A percentile compares a stretch with the other conserved stretches of the same genome.
phyloP scores from a whole-genome alignment of 2,797 vertebrate genomes.

The Pseudochirops cupreus region DNA sequence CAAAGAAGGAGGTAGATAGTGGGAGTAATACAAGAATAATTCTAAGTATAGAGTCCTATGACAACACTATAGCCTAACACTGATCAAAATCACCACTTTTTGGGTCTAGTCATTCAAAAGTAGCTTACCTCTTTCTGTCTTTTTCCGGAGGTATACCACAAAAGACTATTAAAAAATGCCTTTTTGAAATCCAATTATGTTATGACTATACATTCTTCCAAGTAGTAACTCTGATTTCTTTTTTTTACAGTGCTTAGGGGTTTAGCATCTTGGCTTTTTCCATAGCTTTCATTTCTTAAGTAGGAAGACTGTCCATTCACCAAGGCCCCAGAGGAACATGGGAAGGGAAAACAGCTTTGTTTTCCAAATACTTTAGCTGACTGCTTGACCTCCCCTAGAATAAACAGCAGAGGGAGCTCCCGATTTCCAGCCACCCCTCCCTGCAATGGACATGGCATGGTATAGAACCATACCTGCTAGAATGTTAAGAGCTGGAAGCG shows the following conservation, averaged over 20 bases:
- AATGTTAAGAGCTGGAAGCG: neutral
- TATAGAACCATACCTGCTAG: neutral
- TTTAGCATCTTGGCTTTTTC: neutral
- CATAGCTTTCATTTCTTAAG: neutral
- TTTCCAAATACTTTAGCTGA: neutral
- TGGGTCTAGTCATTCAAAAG: neutral
- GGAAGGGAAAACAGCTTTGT: neutral
- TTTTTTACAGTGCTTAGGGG: neutral
- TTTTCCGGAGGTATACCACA: neutral
- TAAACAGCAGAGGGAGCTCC: constrained; percentile 23
- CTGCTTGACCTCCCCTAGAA: neutral
- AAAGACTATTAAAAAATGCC: neutral
- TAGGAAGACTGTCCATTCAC: neutral
- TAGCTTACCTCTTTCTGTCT: neutral
- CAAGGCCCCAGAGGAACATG: neutral
- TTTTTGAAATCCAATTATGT: neutral
- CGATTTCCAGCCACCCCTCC: neutral
- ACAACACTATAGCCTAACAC: neutral
- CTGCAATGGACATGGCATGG: neutral
- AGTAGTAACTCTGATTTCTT: neutral
- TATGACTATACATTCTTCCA: neutral
- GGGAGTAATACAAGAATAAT: neutral
- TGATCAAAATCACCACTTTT: neutral
- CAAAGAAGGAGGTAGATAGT: neutral
- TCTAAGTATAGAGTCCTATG: neutral